Base-by-base conservation (phyloP, 2,888 invertebrate species). In the Meteorus colon region DNA sequence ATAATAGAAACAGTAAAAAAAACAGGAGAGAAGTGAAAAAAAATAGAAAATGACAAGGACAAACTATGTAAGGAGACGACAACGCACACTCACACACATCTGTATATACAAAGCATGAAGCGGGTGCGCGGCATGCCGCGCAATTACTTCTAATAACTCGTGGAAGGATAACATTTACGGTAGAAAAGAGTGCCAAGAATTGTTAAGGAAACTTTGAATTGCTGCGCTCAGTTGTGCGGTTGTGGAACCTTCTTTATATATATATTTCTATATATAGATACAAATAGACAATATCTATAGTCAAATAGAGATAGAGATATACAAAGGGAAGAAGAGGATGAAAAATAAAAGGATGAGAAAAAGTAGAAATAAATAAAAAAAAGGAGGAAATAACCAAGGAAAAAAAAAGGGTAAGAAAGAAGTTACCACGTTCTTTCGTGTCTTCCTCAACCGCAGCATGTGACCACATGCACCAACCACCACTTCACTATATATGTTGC, bases 161-260 rank as follows among this genome's bases (percentile, higher is more conserved):
- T 72, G 72, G 68, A 76, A 73, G 76, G 76, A 76, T 76, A 76
- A 68, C 72, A 76, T 76, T 76, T 76, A 76, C 73, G 59, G 67
- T 66, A 77, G 70, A 77, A 72, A 78, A 74, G 77, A 79, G 80
- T 77, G 79, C 74, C 75, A 78, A 79, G 75, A 80, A 80, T 79
- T 78, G 80, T 79, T 78, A 75, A 77, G 66, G 77, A 77, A 79
- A 80, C 78, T 80, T 80, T 69, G 79, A 79, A 80, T 79, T 77
- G 76, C 74, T 75, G 76, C 67, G 70, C 66, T 65, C 69, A 55
- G 51, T 70, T 63, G 65, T 59, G 51, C 51, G 51, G 51, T 51
- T 16, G 19, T 51, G n/a, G 19, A 51, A n/a, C n/a, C 3, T 4
- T 6, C n/a, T 16, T n/a, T 19, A 51, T 51, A 51, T 51, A 51